These are phyloP conservation scores for Sinhomidia bicolor DNA, from an alignment of 2,888 invertebrate species.

Conservation along the genomic window DNA sequence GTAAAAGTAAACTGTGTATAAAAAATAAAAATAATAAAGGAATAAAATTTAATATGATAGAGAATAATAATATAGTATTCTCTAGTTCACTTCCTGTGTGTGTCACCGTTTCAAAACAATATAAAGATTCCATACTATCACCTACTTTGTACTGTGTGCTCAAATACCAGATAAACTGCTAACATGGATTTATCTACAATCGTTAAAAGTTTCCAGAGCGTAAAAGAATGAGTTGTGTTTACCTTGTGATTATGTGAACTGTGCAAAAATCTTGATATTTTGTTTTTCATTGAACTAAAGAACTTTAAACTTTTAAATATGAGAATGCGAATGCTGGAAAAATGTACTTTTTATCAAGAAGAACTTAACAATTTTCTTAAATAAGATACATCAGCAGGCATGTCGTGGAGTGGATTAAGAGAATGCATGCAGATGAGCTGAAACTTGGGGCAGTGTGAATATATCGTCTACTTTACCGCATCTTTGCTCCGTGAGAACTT, in stretches of 20 bases:
- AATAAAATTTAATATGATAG: constrained; percentile 5
- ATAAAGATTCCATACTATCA: no score
- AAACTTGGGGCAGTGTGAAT: constrained; percentile 29
- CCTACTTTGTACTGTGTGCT: neutral
- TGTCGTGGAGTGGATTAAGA: no score
- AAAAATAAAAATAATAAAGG: constrained; percentile 25
- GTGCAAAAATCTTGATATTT: no score
- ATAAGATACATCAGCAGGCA: no score
- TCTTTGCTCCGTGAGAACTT: no score
- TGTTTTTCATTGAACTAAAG: no score
- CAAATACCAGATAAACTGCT: neutral
- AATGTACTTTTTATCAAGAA: neutral
- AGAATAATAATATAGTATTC: neutral
- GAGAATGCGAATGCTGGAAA: no score
- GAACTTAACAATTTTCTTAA: no score
- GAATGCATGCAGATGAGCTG: neutral
- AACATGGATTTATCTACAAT: neutral
- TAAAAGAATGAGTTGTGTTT: neutral
- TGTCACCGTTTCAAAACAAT: constrained; percentile 10
- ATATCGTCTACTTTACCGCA: no score
- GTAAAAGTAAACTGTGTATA: constrained; percentile 45
- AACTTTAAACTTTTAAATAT: no score
- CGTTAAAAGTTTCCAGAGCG: neutral
- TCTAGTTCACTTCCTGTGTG: neutral
- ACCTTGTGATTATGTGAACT: no score